Evolutionary conservation across 2,888 invertebrate species (phyloP), one percentile per base, ranked within the genome.

Genomic region (Cephus sareptanus): DNA sequence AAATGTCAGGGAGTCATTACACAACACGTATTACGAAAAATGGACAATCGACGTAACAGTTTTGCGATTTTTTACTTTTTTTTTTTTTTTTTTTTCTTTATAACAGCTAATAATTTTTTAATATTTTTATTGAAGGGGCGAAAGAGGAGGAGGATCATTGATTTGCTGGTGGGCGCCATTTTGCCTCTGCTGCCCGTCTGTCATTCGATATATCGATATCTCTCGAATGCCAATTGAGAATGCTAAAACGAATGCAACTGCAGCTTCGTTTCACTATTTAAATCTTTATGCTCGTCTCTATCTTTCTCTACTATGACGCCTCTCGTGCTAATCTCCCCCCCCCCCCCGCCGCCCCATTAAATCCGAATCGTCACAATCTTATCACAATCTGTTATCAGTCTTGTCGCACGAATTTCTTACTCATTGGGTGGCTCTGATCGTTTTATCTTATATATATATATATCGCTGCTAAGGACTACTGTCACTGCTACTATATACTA

Each of bases 251-350:
- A 31, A 31, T 71, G 71, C 71, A 31, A 71, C 71, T 71, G 34
- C 34, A 31, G 71, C 31, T 34, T 71, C 71, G 71, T 71, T 71
- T 31, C 71, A 71, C 71, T 71, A 71, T 71, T 34, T 71, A 13
- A 71, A 9, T 15, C 0, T 71, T 34, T 71, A 2, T 23, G 31
- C 71, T 71, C 31, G 9, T 31, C 12, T 34, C 71, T 34, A 4
- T 71, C 71, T 56, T 56, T 56, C 23, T 23, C 56, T 56, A 23
- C 23, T 56, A 56, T 9, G 23, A 56, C 23, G 56, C 23, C 56
- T 56, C 56, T 23, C 56, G 56, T 23, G 23, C 56, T 56, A 56
- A 40, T 15, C 11, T 34, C 34, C 33, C 4, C 34, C 34, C 12
- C 3, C 11, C 35, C 11, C 3, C 11, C 3, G 13, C 1, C 37